Evolutionary conservation across 1,140 invertebrate genomes (phyloP).

Genomic region (Helicoverpa armigera): DNA sequence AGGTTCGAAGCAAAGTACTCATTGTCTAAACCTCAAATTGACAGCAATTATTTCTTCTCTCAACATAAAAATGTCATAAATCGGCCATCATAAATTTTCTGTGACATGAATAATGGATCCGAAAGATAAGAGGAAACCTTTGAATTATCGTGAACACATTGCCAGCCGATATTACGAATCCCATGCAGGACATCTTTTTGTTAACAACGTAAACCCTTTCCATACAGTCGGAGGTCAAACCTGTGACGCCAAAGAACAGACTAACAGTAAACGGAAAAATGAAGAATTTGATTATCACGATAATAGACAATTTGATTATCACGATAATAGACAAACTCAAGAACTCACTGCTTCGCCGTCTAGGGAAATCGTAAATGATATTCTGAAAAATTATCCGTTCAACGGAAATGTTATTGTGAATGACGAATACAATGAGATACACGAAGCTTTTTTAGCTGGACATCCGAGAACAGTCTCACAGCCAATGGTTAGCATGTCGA

Average conservation of each 20-base stretch:
- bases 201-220: slow-evolving; percentile 14
- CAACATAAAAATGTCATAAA: slow-evolving; percentile 11
- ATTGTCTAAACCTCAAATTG: not conserved
- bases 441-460: not conserved
- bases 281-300: not conserved
- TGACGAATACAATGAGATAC: not conserved
- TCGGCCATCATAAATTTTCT: slow-evolving; percentile 43
- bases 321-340: not conserved
- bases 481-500: not conserved
- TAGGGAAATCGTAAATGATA: not conserved
- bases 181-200: slow-evolving; percentile 10
- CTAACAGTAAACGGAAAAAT: not conserved
- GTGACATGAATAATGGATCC: slow-evolving; percentile 43
- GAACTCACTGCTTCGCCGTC: not conserved
- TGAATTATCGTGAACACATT: not conserved
- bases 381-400: not conserved
- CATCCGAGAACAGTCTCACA: not conserved
- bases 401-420: not conserved
- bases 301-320: not conserved
- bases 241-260: not conserved
- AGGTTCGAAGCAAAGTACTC: too few relatives aligned
- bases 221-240: not conserved
- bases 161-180: slow-evolving; percentile 4
- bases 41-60: not conserved
- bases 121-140: slow-evolving; percentile 4